phyloP scores from a whole-genome alignment of 2,113 vertebrate genomes.

The Dicrurus megarhynchus region DNA sequence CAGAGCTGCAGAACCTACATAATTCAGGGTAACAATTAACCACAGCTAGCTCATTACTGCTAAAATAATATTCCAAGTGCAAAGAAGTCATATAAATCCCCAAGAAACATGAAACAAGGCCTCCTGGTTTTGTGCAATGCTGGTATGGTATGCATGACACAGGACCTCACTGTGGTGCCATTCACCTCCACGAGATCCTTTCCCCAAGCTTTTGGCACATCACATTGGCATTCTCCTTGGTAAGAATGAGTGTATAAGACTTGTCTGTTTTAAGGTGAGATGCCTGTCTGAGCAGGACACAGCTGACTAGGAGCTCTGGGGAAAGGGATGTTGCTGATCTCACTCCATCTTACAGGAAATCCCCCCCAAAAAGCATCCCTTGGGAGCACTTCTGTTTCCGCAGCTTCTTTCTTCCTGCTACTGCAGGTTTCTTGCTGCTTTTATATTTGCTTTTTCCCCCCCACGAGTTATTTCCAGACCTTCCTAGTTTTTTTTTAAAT shows the following conservation, averaged over 20 bases:
- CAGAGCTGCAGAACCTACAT: background rate
- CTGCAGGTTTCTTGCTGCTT: background rate
- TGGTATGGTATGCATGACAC: rapidly evolving
- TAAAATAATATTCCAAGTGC: slow-evolving; percentile 23
- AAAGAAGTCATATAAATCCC: slow-evolving; percentile 1
- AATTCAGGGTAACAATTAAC: slow-evolving; percentile 30
- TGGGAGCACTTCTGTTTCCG: background rate
- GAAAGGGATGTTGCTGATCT: background rate
- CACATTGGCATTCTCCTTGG: rapidly evolving
- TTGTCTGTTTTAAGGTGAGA: background rate
- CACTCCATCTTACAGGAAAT: background rate
- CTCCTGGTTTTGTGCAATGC: background rate
- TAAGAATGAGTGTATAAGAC: background rate
- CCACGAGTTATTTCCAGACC: slow-evolving; percentile 3
- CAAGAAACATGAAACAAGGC: slow-evolving; percentile 16
- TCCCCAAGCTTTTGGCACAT: background rate
- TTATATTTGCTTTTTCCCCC: background rate
- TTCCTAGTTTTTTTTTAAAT: background rate
- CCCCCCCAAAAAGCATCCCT: background rate
- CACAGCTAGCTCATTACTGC: background rate
- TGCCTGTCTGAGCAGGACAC: rapidly evolving
- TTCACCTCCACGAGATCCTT: background rate
- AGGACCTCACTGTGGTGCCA: background rate
- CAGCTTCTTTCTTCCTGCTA: background rate
- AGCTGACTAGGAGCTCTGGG: background rate